phyloP scores from a whole-genome alignment of 1,140 invertebrate species.

The Rhynchophorus ferrugineus region DNA sequence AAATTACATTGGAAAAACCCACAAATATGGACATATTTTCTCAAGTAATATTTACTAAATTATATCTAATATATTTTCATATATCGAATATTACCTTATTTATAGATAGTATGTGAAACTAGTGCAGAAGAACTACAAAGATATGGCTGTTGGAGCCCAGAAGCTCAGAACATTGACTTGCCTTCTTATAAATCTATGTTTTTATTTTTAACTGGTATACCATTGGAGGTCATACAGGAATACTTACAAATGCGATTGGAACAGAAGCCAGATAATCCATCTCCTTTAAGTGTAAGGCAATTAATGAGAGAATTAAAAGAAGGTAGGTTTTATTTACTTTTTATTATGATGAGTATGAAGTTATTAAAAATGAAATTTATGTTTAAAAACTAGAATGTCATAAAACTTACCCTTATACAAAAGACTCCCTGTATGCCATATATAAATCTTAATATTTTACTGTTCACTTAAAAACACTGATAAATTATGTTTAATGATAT shows the following conservation, averaged over 20 bases:
- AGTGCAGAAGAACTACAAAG: constrained; percentile 43
- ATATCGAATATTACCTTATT: constrained; percentile 6
- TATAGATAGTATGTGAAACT: constrained; percentile 18
- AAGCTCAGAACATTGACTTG: constrained; percentile 64
- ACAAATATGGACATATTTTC: constrained; percentile 32
- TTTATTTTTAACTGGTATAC: constrained; percentile 74
- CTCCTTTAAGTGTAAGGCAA: constrained; percentile 75
- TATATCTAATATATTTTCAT: too few species aligned
- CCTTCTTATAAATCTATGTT: constrained; percentile 78
- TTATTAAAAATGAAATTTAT: neutral
- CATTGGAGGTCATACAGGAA: constrained; percentile 81
- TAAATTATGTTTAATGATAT: too few species aligned
- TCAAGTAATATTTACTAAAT: constrained; percentile 12
- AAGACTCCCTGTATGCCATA: too few species aligned
- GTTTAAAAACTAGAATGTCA: neutral
- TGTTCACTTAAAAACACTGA: too few species aligned
- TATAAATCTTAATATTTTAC: too few species aligned
- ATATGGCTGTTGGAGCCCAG: constrained; percentile 72
- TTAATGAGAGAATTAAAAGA: constrained; percentile 83
- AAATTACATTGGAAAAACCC: constrained; percentile 57
- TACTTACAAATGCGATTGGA: constrained; percentile 77
- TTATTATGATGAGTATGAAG: too few species aligned
- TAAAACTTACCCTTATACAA: too few species aligned
- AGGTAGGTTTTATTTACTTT: constrained; percentile 32
- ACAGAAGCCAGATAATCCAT: constrained; percentile 74